Evolutionary conservation across 92 coral and sea anemone species (phyloP), one percentile per base, ranked within the genome.

Genomic region (Palythoa heliodiscus): DNA sequence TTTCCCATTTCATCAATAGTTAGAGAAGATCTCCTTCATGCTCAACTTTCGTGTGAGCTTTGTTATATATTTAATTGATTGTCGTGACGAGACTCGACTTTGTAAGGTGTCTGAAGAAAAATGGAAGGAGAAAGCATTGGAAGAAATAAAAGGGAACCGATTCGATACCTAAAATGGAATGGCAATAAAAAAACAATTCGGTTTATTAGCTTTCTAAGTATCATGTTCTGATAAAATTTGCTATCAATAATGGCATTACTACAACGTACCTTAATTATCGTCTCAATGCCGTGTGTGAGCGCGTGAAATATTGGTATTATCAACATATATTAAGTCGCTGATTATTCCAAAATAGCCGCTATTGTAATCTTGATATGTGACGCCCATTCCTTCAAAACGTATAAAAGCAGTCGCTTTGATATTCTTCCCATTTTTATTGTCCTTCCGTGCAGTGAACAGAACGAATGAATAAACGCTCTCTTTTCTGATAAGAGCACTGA

Each of bases 341-440:
- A 48, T 80, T 80, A 66, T 66, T 43, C 37, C 74, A 16, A 80
- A 80, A 47, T 66, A 61, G 84, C 14, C 40, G 47, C 84, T 48
- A 80, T 80, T 80, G 84, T 80, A 66, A 43, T n/a, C 24, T 20
- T 8, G n/a, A 48, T 50, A 48, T 8, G 84, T 64, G 40, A 80
- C 84, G 84, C 84, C 84, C 84, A 80, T 80, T 63, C 58, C 58
- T 80, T 52, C 73, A 24, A 66, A 40, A 67, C 40, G 73, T 80
- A 80, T 80, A 80, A 80, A 80, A 80, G 47, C 73, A 80, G 60
- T 80, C 40, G n/a, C n/a, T 80, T 80, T 80, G 47, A 80, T 64
- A 43, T 66, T 80, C 48, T 47, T n/a, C 73, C 29, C 84, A 80
- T 67, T 64, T 80, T 47, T n/a, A 80, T 80, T 80, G 63, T 80